Base-by-base conservation (phyloP, 2,888 invertebrate genomes). In the Dysmachus trigonus region DNA sequence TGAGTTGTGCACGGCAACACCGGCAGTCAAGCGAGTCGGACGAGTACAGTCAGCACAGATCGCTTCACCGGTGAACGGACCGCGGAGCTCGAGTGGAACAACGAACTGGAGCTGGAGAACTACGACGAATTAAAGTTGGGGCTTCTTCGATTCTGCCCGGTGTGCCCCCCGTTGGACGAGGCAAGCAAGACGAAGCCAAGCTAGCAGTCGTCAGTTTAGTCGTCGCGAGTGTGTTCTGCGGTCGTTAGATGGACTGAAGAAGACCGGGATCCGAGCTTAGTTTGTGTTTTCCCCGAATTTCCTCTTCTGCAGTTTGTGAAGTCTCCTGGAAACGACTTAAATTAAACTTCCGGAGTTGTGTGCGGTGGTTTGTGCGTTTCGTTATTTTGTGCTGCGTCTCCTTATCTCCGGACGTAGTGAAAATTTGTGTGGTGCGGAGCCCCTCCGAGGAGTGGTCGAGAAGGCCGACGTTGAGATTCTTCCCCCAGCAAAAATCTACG, bases 201-300 rank as follows among this genome's bases (percentile, higher is more conserved):
- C 15, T 1, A 6, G n/a, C 76, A 77, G 77, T 30, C 47, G 31
- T 79, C 62, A 62, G 62, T 27, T 62, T 7, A 53, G 79, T 81
- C 79, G 47, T 22, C 22, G 81, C 81, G 53, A 53, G 81, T 62
- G 62, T 33, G 51, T 81, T 53, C 53, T 81, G n/a, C 6, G 15
- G 22, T 53, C 30, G 31, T 31, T 31, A 22, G 62, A 10, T 62
- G 22, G 18, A 6, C 18, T 18, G 47, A 47, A n/a, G 6, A 51
- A n/a, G 51, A 18, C 18, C 51, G 18, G 18, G 6, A 10, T 0
- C 22, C 22, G 62, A 62, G 7, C 10, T 62, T 18, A 62, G 7
- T 27, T 62, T 18, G 0, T 6, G 22, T 7, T 33, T 76, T 22
- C 18, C 27, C 38, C 38, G 76, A 35, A 76, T 76, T 76, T 76